Base-by-base conservation (phyloP, 2,888 invertebrate genomes). In the Sarcophaga subvicina region DNA sequence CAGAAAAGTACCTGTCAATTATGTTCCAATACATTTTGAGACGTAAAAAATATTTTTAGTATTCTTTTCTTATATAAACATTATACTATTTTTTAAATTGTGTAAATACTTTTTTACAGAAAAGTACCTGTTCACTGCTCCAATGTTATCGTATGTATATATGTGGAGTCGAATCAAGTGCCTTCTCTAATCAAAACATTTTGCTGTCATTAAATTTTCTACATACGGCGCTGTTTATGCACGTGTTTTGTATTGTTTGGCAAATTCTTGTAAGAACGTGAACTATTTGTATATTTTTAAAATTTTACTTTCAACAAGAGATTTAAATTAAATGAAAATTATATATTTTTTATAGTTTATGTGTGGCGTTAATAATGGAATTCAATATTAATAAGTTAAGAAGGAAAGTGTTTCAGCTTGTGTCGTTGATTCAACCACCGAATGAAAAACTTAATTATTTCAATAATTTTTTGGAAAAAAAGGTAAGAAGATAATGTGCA, bases 321-420 rank as follows among this genome's bases (percentile, higher is more conserved):
- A 6, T 22, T 12, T 37, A 67, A 54, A 1, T 3, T 25, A 54
- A 14, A 22, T 27, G 70, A 64, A 71, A 71, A 64, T 1, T 45
- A 54, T 27, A 17, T 63, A 62, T 49, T 63, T 20, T 20, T 54
- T 37, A 11, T 54, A 14, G 12, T 49, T 6, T 62, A 63, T 8
- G 17, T 72, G 11, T 10, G 11, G 62, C 20, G 8, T 17, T 10
- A 11, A 66, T 27, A 76, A 93, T 92, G 93, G 92, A 93, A 87
- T 89, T 93, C 45, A 91, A 89, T 88, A 88, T 90, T 79, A 91
- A 90, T 72, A 91, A 90, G 87, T 79, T 93, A 81, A 90, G 90
- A n/a, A 86, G 88, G 64, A 90, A 90, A 78, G 89, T 89, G 25
- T 90, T 89, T 54, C 85, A 89, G 75, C 75, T 93, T 66, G 82